Base-by-base conservation (phyloP, 2,113 vertebrate species). In the Oophaga pumilio region DNA sequence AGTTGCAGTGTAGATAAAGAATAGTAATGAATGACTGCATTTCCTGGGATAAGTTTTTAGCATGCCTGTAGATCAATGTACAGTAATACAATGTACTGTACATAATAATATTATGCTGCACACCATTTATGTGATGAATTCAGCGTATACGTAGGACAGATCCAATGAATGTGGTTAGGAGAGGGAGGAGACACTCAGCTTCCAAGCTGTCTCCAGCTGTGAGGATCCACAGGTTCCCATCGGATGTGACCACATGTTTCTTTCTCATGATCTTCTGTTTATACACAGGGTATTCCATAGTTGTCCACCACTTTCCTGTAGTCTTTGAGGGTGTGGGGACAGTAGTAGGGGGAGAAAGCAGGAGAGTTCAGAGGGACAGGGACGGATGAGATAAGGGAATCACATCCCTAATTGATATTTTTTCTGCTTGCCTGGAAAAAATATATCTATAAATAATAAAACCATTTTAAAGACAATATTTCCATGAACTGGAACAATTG, bases 211-310 rank as follows among this genome's bases (percentile, higher is more conserved):
- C 64, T 69, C 60, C 86, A 87, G 79, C 79, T 87, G 86, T 82
- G 79, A 64, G 69, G 57, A 43, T 64, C 76, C 57, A 43, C 76
- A n/a, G 62, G 69, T 87, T 87, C 79, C 86, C 86, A 83, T 87
- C 56, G 86, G 68, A 83, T 87, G 26, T 64, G 68, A 87, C 66
- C 66, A 26, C 28, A 74, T 74, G 53, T 50, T 71, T 62, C 57
- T 87, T 87, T 87, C 86, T 82, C 79, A 87, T 87, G 86, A n/a
- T 60, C 74, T 22, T 87, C 17, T 82, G 86, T 87, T 87, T 87
- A 87, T 56, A 71, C 56, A 62, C 68, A 74, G 50, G 20, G 43
- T 69, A 66, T 53, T 82, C 43, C 43, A 53, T 22, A 60, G 62
- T 24, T 22, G 17, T 83, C 62, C 64, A 26, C 50, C 43, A 69